Evolutionary conservation across 2,888 invertebrate genomes (phyloP), one percentile per base, ranked within the genome.

Genomic region (Dicyrtomina minuta): DNA sequence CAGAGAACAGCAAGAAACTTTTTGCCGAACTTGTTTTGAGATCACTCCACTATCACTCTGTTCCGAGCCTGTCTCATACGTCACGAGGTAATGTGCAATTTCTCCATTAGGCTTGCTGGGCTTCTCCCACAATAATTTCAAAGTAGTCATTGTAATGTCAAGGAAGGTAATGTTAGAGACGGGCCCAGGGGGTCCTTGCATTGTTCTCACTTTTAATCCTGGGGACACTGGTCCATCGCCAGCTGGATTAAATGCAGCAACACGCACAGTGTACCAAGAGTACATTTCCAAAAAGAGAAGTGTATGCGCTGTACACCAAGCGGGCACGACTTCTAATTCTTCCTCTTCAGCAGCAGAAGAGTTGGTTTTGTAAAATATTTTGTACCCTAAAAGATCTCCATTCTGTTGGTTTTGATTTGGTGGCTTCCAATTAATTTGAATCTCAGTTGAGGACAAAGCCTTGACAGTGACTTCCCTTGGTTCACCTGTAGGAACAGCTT

Each of bases 201-300:
- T 82, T 0, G 98, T 98, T 80, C 90, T 90, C 0, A 91, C 91
- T 17, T 88, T 88, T 2, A 93, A 87, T 0, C 92, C 88, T 1
- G 87, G 83, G 1, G 95, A 93, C 39, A 92, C 86, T 0, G 97
- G 97, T 0, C 98, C 97, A 82, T 97, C 96, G 6, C 98, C 98
- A 13, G 98, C 98, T 0, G 96, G 93, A 84, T 98, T 98, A 82
- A 96, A 98, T 0, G 96, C 95, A 75, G 95, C 83, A 66, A 98
- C 90, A 83, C 93, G 92, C 72, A 96, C 90, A 39, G 88, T 87
- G 81, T 97, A 97, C 79, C 92, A 89, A 0, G 96, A 94, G 83
- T 89, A 96, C 83, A 94, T 95, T 81, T 95, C 92, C 15, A 97
- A 86, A 80, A 93, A 93, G 0, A 93, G 90, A 15, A 96, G 85